Conservation (phyloP, 2,888 invertebrate species). For the Cheilosia variabilis region DNA sequence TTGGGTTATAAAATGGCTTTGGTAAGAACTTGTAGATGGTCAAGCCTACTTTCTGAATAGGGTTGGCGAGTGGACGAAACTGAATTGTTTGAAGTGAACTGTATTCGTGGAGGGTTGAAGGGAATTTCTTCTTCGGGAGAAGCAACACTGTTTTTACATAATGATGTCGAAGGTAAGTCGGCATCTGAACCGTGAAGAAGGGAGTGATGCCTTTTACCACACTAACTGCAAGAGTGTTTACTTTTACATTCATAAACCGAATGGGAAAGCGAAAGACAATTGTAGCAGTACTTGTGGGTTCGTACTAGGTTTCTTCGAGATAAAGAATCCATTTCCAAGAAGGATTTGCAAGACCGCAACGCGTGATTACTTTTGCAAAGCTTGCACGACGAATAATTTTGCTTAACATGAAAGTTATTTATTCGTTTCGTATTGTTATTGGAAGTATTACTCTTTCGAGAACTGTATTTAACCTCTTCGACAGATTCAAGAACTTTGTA, state of each 20-base stretch:
- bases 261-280: slow-evolving; percentile 28
- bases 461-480: slow-evolving; percentile 4
- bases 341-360: slow-evolving; percentile 15
- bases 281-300: slow-evolving; percentile 29
- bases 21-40: neutral
- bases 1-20: slow-evolving; percentile 7
- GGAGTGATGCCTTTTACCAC: slow-evolving; percentile 26
- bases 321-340: slow-evolving; percentile 15
- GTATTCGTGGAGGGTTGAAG: neutral
- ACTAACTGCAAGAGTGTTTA: slow-evolving; percentile 18
- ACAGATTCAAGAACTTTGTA: slow-evolving; percentile 20
- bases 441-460: neutral
- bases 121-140: neutral
- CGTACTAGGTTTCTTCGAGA: slow-evolving; percentile 14
- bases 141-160: neutral
- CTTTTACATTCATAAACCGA: slow-evolving; percentile 36
- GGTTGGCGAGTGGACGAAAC: neutral
- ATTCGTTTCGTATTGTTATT: neutral
- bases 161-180: too few species aligned
- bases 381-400: slow-evolving; percentile 13
- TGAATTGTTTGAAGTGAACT: neutral
- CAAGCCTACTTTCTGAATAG: too few species aligned
- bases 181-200: slow-evolving; percentile 9
- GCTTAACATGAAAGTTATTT: neutral
- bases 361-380: slow-evolving; percentile 21